phyloP scores from a whole-genome alignment of 2,113 vertebrate species.

The Tachycineta bicolor region DNA sequence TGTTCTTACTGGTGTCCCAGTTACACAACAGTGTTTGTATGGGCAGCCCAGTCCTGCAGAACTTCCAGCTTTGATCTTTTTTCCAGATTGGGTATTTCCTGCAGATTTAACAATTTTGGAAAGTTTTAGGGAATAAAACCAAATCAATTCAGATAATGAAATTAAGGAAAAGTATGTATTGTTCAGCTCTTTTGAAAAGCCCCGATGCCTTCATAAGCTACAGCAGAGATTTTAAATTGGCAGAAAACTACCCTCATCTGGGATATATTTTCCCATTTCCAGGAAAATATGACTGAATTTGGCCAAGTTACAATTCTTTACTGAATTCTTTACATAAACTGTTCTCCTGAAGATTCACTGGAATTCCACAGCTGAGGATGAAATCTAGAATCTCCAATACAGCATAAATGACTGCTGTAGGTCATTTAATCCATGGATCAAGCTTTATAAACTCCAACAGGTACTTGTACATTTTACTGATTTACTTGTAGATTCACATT shows the following conservation, averaged over 20 bases:
- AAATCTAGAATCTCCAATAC: not conserved
- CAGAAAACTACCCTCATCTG: not conserved
- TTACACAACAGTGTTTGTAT: not conserved
- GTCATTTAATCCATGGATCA: not conserved
- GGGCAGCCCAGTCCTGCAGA: not conserved
- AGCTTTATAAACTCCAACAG: not conserved
- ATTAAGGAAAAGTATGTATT: not conserved
- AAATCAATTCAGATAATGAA: constrained; percentile 8
- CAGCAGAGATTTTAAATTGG: constrained; percentile 2
- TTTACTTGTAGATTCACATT: not conserved
- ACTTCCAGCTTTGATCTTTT: not conserved
- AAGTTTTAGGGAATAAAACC: not conserved
- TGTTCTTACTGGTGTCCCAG: not conserved
- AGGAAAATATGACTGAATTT: constrained; percentile 2
- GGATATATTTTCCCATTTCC: not conserved
- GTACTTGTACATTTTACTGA: not conserved
- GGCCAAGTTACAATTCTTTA: not conserved
- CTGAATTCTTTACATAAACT: not conserved
- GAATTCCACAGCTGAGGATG: not conserved
- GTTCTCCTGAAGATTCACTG: not conserved
- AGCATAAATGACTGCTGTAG: not conserved
- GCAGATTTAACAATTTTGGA: not conserved
- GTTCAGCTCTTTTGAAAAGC: not conserved
- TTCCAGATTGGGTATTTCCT: not conserved
- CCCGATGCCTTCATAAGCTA: not conserved